Evolutionary conservation across 1,140 invertebrate species (phyloP).

Genomic region (Linepithema humile): DNA sequence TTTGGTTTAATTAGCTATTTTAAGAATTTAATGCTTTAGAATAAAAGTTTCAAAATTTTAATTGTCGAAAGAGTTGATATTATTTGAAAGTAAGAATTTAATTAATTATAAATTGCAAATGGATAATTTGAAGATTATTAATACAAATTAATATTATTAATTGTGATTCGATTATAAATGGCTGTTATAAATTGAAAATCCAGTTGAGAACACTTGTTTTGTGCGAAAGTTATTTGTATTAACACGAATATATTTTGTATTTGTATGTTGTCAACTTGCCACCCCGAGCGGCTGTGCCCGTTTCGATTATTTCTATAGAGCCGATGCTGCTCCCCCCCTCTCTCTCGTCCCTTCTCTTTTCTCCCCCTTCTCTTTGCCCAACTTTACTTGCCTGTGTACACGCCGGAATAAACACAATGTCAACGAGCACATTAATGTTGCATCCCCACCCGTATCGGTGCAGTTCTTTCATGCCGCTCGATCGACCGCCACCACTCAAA

Average conservation of each 20-base stretch:
- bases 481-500: constrained; percentile 54
- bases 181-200: neutral
- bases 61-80: too few species aligned
- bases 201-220: too few species aligned
- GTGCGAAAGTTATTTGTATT: constrained; percentile 8
- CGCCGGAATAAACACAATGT: constrained; percentile 68
- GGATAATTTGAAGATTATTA: neutral
- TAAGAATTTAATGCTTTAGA: neutral
- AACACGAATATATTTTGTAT: neutral
- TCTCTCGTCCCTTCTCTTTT: neutral
- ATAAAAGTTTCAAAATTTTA: too few species aligned
- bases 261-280: neutral
- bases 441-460: constrained; percentile 25
- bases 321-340: neutral
- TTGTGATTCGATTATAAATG: neutral
- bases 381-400: constrained; percentile 47
- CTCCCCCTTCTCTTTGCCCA: neutral
- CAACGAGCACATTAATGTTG: constrained; percentile 73
- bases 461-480: constrained; percentile 57
- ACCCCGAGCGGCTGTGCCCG: neutral
- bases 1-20: neutral
- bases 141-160: too few species aligned
- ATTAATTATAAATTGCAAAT: too few species aligned
- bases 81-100: too few species aligned
- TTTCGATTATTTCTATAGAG: constrained; percentile 32